These are phyloP conservation scores for Stenodera caucasica DNA, from an alignment of 2,888 invertebrate species.

Conservation along the genomic window DNA sequence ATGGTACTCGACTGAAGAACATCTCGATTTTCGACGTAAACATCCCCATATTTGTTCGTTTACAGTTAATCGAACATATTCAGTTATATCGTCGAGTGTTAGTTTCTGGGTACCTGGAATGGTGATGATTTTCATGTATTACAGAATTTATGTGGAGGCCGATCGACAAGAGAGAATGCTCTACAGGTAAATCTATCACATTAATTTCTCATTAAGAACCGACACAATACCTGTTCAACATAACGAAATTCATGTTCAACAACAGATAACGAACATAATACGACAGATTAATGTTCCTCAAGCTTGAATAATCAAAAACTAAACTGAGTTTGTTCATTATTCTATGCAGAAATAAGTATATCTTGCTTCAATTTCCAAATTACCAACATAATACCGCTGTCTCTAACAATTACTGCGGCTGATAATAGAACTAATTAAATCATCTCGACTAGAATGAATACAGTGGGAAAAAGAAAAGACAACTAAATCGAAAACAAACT, in stretches of 20 bases:
- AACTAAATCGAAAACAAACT: background rate
- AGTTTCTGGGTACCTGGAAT: slow-evolving; percentile 93
- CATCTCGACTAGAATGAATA: no score
- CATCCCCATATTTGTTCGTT: slow-evolving; percentile 80
- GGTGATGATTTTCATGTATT: slow-evolving; percentile 92
- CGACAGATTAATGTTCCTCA: slow-evolving; percentile 21
- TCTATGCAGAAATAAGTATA: no score
- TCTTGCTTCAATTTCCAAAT: no score
- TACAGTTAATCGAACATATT: slow-evolving; percentile 77
- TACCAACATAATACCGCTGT: no score
- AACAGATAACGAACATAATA: slow-evolving; percentile 14
- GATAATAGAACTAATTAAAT: background rate
- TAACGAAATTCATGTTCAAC: background rate
- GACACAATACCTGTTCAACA: background rate
- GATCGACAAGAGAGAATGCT: slow-evolving; percentile 81
- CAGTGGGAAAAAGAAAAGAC: no score
- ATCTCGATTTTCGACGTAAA: slow-evolving; percentile 59
- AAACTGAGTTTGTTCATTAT: background rate
- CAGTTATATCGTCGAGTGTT: slow-evolving; percentile 87
- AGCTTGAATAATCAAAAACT: slow-evolving; percentile 17
- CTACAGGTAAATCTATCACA: slow-evolving; percentile 66
- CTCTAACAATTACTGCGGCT: background rate
- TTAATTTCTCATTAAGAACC: no score
- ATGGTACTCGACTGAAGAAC: slow-evolving; percentile 70
- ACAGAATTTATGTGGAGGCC: slow-evolving; percentile 80